Conservation (phyloP, 2,113 vertebrate genomes). For the Puma concolor region DNA sequence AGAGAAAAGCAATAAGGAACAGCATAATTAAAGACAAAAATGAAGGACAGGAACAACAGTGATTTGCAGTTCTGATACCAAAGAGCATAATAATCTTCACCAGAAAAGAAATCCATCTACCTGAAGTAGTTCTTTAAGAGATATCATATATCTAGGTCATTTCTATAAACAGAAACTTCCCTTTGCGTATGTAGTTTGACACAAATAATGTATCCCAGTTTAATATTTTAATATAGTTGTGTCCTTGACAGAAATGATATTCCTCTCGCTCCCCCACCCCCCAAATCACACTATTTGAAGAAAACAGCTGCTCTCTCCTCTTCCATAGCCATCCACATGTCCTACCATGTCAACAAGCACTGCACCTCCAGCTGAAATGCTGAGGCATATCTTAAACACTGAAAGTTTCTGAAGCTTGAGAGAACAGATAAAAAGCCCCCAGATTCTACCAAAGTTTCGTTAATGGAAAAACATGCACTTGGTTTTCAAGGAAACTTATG, state of each 20-base stretch:
- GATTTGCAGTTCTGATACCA: neutral
- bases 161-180: constrained; percentile 52
- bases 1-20: neutral
- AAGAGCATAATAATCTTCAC: neutral
- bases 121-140: neutral
- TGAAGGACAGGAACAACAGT: neutral
- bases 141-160: constrained; percentile 42
- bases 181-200: neutral
- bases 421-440: constrained; percentile 37
- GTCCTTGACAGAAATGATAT: constrained; percentile 36
- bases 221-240: constrained; percentile 36
- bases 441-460: constrained; percentile 40
- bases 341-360: neutral
- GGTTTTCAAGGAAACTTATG: constrained; percentile 52
- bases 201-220: constrained; percentile 37
- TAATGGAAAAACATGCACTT: constrained; percentile 48
- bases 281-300: neutral
- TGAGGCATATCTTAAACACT: constrained; percentile 19
- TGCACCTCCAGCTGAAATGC: neutral
- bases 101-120: neutral
- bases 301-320: neutral
- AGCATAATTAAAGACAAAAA: neutral
- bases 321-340: neutral
- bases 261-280: neutral
- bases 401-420: constrained; percentile 43